Conservation (phyloP, 2,113 vertebrate genomes). For the Lepus timidus region DNA sequence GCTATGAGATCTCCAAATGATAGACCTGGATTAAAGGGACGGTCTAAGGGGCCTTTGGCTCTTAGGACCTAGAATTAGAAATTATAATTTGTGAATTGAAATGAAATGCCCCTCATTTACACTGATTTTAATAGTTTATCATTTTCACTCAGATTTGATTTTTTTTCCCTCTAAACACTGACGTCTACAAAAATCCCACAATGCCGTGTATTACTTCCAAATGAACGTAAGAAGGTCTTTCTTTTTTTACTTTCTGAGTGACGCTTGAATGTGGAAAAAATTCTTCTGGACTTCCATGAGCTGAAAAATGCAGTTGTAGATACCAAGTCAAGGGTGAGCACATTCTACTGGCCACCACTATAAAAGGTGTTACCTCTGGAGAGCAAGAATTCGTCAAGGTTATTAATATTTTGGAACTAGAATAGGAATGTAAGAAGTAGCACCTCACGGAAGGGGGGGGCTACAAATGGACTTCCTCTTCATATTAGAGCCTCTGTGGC, state of each 20-base stretch:
- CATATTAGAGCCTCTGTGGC: slow-evolving; percentile 27
- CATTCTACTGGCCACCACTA: not conserved
- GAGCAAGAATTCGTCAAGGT: not conserved
- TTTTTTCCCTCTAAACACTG: slow-evolving; percentile 8
- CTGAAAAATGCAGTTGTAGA: slow-evolving; percentile 7
- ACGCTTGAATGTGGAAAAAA: slow-evolving; percentile 11
- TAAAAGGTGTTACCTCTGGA: slow-evolving; percentile 22
- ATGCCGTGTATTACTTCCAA: slow-evolving; percentile 34
- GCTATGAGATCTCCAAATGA: slow-evolving; percentile 61
- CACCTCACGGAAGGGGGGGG: not conserved
- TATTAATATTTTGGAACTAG: slow-evolving; percentile 15
- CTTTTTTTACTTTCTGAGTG: not conserved
- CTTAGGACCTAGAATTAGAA: slow-evolving; percentile 52
- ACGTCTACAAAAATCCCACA: slow-evolving; percentile 53
- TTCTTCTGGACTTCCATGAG: slow-evolving; percentile 9
- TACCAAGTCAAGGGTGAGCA: slow-evolving; percentile 27
- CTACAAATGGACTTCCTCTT: not conserved
- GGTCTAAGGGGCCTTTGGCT: slow-evolving; percentile 31
- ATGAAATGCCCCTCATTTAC: slow-evolving; percentile 11
- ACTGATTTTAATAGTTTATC: slow-evolving; percentile 48
- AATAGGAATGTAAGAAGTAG: not conserved
- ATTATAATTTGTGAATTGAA: slow-evolving; percentile 46
- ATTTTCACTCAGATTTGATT: slow-evolving; percentile 43
- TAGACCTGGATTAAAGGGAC: slow-evolving; percentile 56
- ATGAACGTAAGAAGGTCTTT: slow-evolving; percentile 7